Evolutionary conservation across 2,797 vertebrate species (phyloP).

Genomic region (Salmo trutta): DNA sequence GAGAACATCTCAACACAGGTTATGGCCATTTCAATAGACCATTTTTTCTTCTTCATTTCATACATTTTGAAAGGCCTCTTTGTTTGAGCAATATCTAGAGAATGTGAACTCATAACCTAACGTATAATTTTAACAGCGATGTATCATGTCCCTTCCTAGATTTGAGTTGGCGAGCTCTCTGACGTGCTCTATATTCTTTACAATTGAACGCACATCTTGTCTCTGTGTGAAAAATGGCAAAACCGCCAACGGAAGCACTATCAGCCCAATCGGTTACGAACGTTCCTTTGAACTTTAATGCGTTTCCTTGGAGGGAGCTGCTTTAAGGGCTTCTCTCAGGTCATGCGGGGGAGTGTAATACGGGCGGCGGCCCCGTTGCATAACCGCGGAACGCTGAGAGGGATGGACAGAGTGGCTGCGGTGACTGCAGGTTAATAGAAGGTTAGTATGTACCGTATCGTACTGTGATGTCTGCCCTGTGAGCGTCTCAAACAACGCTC

Average conservation of each 20-base stretch:
- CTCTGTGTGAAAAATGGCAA: slow-evolving; percentile 20
- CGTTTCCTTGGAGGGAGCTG: slow-evolving; percentile 18
- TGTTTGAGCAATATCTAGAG: too few relatives aligned
- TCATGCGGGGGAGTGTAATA: slow-evolving; percentile 46
- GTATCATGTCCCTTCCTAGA: not conserved
- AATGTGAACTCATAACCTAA: too few relatives aligned
- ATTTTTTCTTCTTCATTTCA: too few relatives aligned
- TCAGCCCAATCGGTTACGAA: not conserved
- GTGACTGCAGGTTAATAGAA: slow-evolving; percentile 16
- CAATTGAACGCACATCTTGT: slow-evolving; percentile 11
- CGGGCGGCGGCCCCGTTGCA: slow-evolving; percentile 54
- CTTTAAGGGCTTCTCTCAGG: slow-evolving; percentile 28
- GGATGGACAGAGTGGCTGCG: slow-evolving; percentile 27
- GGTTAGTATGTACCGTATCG: slow-evolving; percentile 34
- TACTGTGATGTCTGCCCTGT: slow-evolving; percentile 8
- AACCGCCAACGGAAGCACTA: not conserved
- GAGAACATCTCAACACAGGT: too few relatives aligned
- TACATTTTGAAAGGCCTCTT: too few relatives aligned
- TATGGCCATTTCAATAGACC: too few relatives aligned
- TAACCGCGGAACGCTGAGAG: slow-evolving; percentile 53
- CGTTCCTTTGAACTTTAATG: not conserved
- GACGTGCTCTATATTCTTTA: too few relatives aligned
- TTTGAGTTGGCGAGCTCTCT: not conserved
- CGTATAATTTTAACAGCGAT: not conserved
- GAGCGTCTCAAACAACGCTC: not conserved